phyloP scores from a whole-genome alignment of 2,888 invertebrate genomes.

The Branchipolynoe longqiensis region DNA sequence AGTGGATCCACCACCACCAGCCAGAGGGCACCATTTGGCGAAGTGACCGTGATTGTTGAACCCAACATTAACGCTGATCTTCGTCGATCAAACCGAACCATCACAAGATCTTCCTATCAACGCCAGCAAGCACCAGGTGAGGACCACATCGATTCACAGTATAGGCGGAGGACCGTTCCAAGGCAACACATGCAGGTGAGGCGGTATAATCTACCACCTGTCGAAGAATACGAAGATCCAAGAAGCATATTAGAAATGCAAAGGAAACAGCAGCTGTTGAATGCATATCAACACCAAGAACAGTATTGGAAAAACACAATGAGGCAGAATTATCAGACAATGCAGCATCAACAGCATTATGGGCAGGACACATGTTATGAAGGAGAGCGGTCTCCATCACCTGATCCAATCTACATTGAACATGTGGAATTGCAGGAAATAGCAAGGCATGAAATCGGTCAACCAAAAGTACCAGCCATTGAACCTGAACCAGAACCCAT shows the following conservation, averaged over 20 bases:
- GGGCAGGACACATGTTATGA: neutral
- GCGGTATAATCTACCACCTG: neutral
- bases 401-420: slow-evolving; percentile 32
- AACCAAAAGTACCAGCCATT: neutral
- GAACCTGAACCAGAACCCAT: slow-evolving; percentile 40
- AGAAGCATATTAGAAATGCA: neutral
- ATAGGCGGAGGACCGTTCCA: neutral
- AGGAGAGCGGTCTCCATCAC: slow-evolving; percentile 26
- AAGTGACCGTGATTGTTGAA: slow-evolving; percentile 35
- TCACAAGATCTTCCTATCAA: slow-evolving; percentile 9
- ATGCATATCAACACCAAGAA: neutral
- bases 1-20: slow-evolving; percentile 33
- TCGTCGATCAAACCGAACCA: neutral
- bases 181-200: neutral
- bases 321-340: slow-evolving; percentile 6
- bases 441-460: neutral
- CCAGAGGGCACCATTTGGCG: slow-evolving; percentile 26
- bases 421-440: slow-evolving; percentile 37
- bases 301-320: slow-evolving; percentile 1
- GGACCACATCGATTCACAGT: slow-evolving; percentile 3
- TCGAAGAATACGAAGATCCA: slow-evolving; percentile 32
- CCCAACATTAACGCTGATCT: neutral
- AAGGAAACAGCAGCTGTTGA: slow-evolving; percentile 5
- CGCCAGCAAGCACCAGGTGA: slow-evolving; percentile 40
- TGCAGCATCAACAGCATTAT: slow-evolving; percentile 5